phyloP scores from a whole-genome alignment of 1,140 invertebrate species.

The Lordiphosa stackelbergi region DNA sequence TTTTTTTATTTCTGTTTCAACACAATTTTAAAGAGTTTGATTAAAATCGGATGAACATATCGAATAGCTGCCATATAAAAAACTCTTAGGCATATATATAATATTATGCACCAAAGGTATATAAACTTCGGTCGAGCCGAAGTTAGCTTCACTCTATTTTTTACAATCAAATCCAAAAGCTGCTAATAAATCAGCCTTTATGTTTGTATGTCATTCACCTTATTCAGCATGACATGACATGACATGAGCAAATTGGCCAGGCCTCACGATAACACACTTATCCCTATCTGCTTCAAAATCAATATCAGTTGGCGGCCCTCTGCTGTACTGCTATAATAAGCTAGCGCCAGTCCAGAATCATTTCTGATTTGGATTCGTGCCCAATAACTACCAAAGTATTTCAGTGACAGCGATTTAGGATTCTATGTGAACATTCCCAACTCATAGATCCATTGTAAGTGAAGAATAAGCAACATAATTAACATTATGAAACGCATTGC shows the following conservation, averaged over 20 bases:
- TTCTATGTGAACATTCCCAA: neutral
- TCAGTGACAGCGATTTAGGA: constrained; percentile 37
- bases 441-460: neutral
- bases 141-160: neutral
- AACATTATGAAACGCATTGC: constrained; percentile 84
- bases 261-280: constrained; percentile 14
- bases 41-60: too few species aligned
- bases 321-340: constrained; percentile 35
- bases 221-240: constrained; percentile 5
- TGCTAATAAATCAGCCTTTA: too few species aligned
- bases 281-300: neutral
- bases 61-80: too few species aligned
- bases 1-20: too few species aligned
- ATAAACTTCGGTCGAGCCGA: too few species aligned
- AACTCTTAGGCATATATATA: too few species aligned
- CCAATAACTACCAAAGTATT: constrained; percentile 23
- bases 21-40: too few species aligned
- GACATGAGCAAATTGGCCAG: constrained; percentile 24
- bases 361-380: constrained; percentile 27
- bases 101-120: too few species aligned
- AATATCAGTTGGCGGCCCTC: constrained; percentile 7
- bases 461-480: neutral
- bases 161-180: too few species aligned
- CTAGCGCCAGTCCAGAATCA: too few species aligned
- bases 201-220: neutral